Evolutionary conservation across 2,797 vertebrate species (phyloP).

Genomic region (Peromyscus aztecus): DNA sequence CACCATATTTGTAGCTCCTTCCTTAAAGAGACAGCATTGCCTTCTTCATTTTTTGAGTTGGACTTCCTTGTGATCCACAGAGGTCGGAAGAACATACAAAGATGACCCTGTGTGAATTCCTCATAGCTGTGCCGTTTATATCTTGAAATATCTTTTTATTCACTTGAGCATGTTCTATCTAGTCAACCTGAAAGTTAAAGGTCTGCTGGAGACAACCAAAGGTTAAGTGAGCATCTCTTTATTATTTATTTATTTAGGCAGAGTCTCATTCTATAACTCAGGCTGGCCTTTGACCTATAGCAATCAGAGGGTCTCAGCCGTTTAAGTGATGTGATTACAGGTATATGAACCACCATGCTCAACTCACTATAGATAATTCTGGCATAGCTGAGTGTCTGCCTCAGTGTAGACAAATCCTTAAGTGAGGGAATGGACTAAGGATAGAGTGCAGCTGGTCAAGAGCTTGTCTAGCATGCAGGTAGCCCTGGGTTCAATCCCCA

Average conservation of each 20-base stretch:
- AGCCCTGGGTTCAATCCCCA: background rate
- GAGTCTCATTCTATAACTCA: background rate
- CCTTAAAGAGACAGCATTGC: too few relatives aligned
- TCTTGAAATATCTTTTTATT: background rate
- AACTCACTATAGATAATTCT: background rate
- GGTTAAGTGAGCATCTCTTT: background rate
- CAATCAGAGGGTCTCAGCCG: background rate
- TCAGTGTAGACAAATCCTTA: rapidly evolving
- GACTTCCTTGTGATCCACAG: background rate
- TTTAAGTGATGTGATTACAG: background rate
- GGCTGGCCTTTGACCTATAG: background rate
- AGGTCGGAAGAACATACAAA: background rate
- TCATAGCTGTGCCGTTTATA: background rate
- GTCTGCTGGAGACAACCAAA: background rate
- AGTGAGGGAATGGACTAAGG: background rate
- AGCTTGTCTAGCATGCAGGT: background rate
- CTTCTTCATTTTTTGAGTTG: background rate
- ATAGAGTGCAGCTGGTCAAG: background rate
- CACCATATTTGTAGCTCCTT: background rate
- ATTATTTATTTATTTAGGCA: background rate
- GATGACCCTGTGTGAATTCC: background rate
- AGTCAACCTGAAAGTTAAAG: background rate
- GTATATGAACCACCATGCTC: background rate
- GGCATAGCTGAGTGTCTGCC: background rate
- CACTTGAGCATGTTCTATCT: background rate